Evolutionary conservation across 1,140 invertebrate genomes (phyloP).

Genomic region (Pseudachorutes palmiensis): DNA sequence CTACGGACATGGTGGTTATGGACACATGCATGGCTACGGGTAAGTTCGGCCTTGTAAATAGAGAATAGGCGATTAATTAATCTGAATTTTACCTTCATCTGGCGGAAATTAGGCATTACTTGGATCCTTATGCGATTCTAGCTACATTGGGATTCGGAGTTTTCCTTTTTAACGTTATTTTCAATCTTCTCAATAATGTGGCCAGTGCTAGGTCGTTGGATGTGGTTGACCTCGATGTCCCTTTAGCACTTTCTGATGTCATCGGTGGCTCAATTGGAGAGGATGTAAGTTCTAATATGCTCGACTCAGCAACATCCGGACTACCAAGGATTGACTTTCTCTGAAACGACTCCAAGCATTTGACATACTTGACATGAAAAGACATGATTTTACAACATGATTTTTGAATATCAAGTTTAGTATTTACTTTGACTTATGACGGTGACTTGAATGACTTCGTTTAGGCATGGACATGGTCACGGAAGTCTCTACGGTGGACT

Average conservation of each 20-base stretch:
- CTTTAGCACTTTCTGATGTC: slow-evolving; percentile 35
- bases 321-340: not conserved
- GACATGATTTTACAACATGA: too few species aligned
- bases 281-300: slow-evolving; percentile 29
- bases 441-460: too few species aligned
- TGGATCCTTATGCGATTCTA: slow-evolving; percentile 40
- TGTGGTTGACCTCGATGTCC: slow-evolving; percentile 38
- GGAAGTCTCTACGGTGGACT: slow-evolving; percentile 36
- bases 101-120: slow-evolving; percentile 32
- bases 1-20: slow-evolving; percentile 29
- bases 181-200: slow-evolving; percentile 38
- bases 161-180: slow-evolving; percentile 40
- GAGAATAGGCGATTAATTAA: too few species aligned
- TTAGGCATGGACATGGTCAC: slow-evolving; percentile 13
- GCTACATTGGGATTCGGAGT: slow-evolving; percentile 39
- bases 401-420: too few species aligned
- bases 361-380: too few species aligned
- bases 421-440: too few species aligned
- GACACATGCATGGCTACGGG: slow-evolving; percentile 29
- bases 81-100: not conserved
- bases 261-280: slow-evolving; percentile 22
- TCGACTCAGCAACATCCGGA: not conserved
- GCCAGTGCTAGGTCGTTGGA: slow-evolving; percentile 35
- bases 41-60: slow-evolving; percentile 21
- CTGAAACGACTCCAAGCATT: too few species aligned